Base-by-base conservation (phyloP, 2,888 invertebrate genomes). In the Andrena praecox region DNA sequence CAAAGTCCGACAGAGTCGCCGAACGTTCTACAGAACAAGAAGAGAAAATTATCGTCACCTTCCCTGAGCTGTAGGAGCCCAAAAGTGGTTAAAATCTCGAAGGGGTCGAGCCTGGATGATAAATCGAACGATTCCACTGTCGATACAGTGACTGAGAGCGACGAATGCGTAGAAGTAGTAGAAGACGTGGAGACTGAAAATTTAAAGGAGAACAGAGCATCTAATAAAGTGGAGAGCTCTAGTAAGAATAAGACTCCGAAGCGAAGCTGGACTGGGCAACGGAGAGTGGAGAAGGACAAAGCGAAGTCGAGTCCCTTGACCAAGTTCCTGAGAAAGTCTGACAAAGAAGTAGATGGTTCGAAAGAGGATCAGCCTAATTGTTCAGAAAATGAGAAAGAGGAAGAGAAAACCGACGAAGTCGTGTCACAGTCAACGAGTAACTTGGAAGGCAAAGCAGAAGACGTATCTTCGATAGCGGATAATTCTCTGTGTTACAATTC, bases 21-120 rank as follows among this genome's bases (percentile, higher is more conserved):
- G 16, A 86, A 86, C 1, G 68, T 78, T 31, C 29, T 74, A 0
- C 66, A 79, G 8, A 90, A 80, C n/a, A 93, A 93, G 68, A 93
- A 93, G 68, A 89, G 93, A 29, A 94, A 93, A 78, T 72, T 90
- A 56, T 69, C 78, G 20, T 90, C 92, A 0, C 90, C 92, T 5
- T 84, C 86, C 2, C 74, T 86, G 24, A 90, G 85, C 6, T 72
- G 60, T 63, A 92, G 90, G 42, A 90, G 67, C 78, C 79, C 91
- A 0, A 93, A 93, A 77, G 52, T 90, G 3, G 68, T 91, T 0
- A 93, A 93, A 81, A 84, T 91, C 29, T 85, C 80, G 2, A 92
- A 91, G 70, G 91, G 90, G 77, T 77, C 80, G 35, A 54, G 33
- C 0, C 70, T 79, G 24, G 73, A 80, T 48, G 62, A 4, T 16